phyloP scores from a whole-genome alignment of 2,888 invertebrate species.

The Epirrita christyi region DNA sequence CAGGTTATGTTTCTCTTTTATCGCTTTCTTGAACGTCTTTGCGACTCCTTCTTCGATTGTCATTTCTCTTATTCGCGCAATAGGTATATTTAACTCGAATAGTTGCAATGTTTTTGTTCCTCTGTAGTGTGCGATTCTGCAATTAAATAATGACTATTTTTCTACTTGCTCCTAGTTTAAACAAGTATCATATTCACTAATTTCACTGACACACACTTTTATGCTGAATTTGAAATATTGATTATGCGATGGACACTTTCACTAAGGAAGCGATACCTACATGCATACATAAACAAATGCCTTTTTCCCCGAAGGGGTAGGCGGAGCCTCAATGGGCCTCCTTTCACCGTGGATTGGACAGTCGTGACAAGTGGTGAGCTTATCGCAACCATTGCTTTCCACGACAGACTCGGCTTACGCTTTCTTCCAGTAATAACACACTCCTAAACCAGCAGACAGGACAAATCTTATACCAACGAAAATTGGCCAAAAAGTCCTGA shows the following conservation, averaged over 20 bases:
- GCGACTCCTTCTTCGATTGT: conserved; percentile 11
- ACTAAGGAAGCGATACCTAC: background rate
- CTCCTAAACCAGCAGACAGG: no score
- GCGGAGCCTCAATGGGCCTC: no score
- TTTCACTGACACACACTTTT: background rate
- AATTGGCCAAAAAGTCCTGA: no score
- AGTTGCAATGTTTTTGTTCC: conserved; percentile 12
- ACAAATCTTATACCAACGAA: no score
- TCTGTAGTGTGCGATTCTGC: conserved; percentile 24
- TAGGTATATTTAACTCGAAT: conserved; percentile 20
- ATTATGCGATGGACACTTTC: background rate
- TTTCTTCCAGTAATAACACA: no score
- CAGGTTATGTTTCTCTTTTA: background rate
- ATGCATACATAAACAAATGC: no score
- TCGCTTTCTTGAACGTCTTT: conserved; percentile 2
- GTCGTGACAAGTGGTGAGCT: no score
- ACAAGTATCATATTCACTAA: background rate
- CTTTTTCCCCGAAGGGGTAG: no score
- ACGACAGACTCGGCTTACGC: no score
- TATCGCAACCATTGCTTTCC: no score
- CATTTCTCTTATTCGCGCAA: conserved; percentile 13
- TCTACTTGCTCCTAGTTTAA: conserved; percentile 12
- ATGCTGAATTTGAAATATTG: background rate
- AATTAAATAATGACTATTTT: conserved; percentile 25
- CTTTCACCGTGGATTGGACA: no score